A percentile compares a stretch with the other conserved stretches of the same genome.
Evolutionary conservation across 2,888 invertebrate genomes (phyloP).

Genomic region (Cryptophagus acutangulus): DNA sequence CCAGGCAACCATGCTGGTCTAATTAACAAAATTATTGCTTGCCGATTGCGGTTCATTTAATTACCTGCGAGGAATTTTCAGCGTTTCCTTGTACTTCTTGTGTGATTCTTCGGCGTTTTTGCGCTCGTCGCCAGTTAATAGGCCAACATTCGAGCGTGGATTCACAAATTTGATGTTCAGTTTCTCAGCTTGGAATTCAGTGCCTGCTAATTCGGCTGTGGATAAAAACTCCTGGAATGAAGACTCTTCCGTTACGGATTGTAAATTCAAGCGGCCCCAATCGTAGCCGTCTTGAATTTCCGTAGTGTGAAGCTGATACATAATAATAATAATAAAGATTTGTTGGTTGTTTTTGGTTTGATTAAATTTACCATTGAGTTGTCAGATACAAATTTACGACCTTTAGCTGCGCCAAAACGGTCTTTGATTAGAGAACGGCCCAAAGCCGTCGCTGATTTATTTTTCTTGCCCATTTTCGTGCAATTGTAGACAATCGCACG

Average conservation of each 20-base stretch:
- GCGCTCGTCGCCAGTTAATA: constrained; percentile 58
- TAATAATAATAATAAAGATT: constrained; percentile 10
- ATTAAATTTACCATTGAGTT: constrained; percentile 65
- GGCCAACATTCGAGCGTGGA: constrained; percentile 55
- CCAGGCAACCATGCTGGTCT: constrained; percentile 76
- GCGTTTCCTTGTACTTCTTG: constrained; percentile 54
- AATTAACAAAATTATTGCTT: constrained; percentile 8
- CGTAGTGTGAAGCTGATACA: constrained; percentile 69
- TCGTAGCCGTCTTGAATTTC: constrained; percentile 88
- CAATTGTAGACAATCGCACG: too few species aligned
- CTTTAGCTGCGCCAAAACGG: constrained; percentile 62
- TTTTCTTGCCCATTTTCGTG: constrained; percentile 69
- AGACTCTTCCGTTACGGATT: constrained; percentile 93
- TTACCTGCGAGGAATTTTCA: constrained; percentile 78
- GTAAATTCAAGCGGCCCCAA: constrained; percentile 84
- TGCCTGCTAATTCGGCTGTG: constrained; percentile 90
- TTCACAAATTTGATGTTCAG: constrained; percentile 75
- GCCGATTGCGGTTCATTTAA: not conserved
- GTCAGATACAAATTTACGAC: constrained; percentile 62
- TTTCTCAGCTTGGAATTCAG: constrained; percentile 90
- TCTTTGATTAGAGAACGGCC: constrained; percentile 72
- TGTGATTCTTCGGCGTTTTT: constrained; percentile 52
- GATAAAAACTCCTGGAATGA: constrained; percentile 93
- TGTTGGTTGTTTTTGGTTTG: not conserved
- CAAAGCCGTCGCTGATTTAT: constrained; percentile 53